These are phyloP conservation scores for Anguilla megastoma DNA, from an alignment of 2,797 vertebrate genomes.

Conservation along the genomic window DNA sequence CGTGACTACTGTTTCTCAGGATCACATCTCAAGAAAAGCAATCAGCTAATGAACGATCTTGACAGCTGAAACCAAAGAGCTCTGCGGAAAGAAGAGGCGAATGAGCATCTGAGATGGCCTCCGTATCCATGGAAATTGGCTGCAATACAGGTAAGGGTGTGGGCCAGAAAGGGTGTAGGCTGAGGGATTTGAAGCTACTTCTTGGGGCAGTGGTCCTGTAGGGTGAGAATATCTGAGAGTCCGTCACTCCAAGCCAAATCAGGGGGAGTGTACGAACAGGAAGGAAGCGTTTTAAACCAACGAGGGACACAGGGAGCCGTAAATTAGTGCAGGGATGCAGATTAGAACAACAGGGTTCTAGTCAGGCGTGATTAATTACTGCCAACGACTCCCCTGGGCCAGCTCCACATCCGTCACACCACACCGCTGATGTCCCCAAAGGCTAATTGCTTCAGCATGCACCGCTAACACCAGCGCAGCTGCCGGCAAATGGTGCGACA, in stretches of 20 bases:
- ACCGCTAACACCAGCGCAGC: neutral
- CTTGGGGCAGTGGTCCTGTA: neutral
- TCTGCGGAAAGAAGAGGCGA: neutral
- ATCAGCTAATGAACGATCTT: neutral
- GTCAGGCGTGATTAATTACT: neutral
- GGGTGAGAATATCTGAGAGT: neutral
- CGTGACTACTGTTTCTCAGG: neutral
- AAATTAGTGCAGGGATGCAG: neutral
- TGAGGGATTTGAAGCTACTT: neutral
- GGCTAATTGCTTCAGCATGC: slow-evolving; percentile 11
- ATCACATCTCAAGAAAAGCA: slow-evolving; percentile 15
- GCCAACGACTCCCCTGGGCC: neutral
- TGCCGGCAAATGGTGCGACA: neutral
- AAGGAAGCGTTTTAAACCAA: neutral
- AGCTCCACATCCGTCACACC: neutral
- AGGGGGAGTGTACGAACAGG: neutral
- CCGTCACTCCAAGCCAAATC: neutral
- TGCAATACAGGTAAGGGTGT: neutral
- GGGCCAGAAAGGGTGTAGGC: neutral
- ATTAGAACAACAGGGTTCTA: slow-evolving; percentile 15
- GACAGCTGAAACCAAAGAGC: neutral
- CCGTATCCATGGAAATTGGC: neutral
- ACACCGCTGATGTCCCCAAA: neutral
- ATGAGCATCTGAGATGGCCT: neutral
- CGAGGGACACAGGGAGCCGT: neutral